phyloP scores from a whole-genome alignment of 2,888 invertebrate genomes.

The Trissolcus japonicus region DNA sequence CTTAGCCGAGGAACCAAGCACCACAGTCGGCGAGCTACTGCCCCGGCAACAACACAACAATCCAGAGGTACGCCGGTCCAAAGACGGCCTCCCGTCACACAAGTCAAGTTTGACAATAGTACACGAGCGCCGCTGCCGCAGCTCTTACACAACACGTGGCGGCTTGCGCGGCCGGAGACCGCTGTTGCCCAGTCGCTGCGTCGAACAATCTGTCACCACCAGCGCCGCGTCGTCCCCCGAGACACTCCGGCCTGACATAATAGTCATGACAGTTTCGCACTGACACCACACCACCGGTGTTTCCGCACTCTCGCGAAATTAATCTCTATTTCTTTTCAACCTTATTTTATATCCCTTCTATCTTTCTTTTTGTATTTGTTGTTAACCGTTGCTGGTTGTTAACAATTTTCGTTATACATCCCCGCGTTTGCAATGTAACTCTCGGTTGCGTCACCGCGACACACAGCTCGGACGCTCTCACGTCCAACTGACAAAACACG shows the following conservation, averaged over 20 bases:
- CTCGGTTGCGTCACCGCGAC: not conserved
- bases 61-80: not conserved
- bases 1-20: not conserved
- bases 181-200: slow-evolving; percentile 59
- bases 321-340: too few species aligned
- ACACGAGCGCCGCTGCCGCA: not conserved
- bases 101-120: not conserved
- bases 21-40: not conserved
- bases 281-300: too few species aligned
- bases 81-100: not conserved
- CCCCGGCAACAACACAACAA: not conserved
- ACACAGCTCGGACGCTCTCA: slow-evolving; percentile 63
- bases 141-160: slow-evolving; percentile 55
- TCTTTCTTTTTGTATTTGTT: too few species aligned
- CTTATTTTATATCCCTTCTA: too few species aligned
- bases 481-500: slow-evolving; percentile 58
- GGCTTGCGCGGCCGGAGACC: slow-evolving; percentile 66
- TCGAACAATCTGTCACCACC: slow-evolving; percentile 9
- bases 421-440: not conserved
- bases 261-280: not conserved
- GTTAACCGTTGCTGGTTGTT: too few species aligned
- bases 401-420: too few species aligned
- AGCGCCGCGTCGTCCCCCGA: too few species aligned
- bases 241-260: not conserved
- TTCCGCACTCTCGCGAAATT: too few species aligned